These are phyloP conservation scores for Axis porcinus DNA, from an alignment of 2,113 vertebrate species.

Conservation along the genomic window DNA sequence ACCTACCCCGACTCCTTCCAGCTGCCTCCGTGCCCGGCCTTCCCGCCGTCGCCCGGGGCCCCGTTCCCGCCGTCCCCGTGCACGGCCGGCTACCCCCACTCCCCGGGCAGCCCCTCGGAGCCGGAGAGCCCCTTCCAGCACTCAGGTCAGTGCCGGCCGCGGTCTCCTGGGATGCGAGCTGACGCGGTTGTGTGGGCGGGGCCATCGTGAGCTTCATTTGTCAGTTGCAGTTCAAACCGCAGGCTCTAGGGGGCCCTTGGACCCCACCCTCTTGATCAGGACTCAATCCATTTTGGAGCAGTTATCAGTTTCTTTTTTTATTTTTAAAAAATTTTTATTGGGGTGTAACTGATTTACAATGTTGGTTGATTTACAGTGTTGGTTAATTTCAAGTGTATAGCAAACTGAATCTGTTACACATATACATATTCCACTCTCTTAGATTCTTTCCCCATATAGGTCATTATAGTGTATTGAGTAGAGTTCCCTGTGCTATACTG, in stretches of 20 bases:
- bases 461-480: neutral
- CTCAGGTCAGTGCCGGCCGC: conserved; percentile 82
- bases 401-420: neutral
- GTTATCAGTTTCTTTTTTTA: neutral
- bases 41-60: conserved; percentile 84
- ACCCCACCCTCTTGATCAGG: neutral
- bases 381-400: neutral
- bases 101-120: conserved; percentile 89
- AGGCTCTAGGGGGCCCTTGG: accelerated
- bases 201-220: accelerated
- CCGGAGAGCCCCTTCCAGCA: conserved; percentile 91
- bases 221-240: neutral
- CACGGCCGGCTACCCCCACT: conserved; percentile 87
- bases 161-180: accelerated
- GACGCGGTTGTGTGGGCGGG: neutral
- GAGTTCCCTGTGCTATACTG: neutral
- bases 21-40: conserved; percentile 84
- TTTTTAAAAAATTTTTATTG: neutral
- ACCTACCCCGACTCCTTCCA: conserved; percentile 96
- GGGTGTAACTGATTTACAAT: neutral
- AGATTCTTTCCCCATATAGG: neutral
- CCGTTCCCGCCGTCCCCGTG: conserved; percentile 87
- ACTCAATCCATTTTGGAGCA: neutral
- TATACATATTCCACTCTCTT: neutral
- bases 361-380: neutral